phyloP scores from a whole-genome alignment of 2,888 invertebrate species.

The Elmis aenea region DNA sequence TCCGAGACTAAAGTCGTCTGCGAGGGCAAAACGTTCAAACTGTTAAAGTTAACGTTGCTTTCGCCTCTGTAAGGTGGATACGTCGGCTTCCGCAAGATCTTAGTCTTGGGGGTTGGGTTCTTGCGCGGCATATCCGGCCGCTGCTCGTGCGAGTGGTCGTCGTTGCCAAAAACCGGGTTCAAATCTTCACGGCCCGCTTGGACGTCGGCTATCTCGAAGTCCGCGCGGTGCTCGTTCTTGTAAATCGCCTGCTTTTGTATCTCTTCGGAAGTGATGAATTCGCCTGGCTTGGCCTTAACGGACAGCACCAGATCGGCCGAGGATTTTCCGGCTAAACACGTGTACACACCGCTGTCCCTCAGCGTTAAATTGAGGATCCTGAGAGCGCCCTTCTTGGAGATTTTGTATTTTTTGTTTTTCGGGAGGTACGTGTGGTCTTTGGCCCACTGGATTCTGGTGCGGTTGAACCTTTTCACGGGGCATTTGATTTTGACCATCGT shows the following conservation, averaged over 20 bases:
- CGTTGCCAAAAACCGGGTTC: slow-evolving; percentile 45
- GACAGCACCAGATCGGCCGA: slow-evolving; percentile 75
- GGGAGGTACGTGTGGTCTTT: slow-evolving; percentile 76
- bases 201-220: slow-evolving; percentile 34
- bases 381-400: slow-evolving; percentile 86
- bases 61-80: slow-evolving; percentile 30
- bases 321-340: slow-evolving; percentile 79
- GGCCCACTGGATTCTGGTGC: slow-evolving; percentile 83
- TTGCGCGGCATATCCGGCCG: slow-evolving; percentile 48
- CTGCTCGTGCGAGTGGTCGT: slow-evolving; percentile 64
- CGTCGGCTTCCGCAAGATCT: slow-evolving; percentile 39
- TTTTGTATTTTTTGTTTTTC: slow-evolving; percentile 78
- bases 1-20: slow-evolving; percentile 33
- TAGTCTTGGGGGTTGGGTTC: slow-evolving; percentile 32
- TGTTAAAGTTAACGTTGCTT: slow-evolving; percentile 32
- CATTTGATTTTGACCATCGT: slow-evolving; percentile 92
- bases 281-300: slow-evolving; percentile 73
- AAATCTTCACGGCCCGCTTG: slow-evolving; percentile 43
- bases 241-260: slow-evolving; percentile 46
- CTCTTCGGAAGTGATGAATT: slow-evolving; percentile 77
- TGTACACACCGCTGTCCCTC: slow-evolving; percentile 79
- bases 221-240: slow-evolving; percentile 36
- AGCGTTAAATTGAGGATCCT: slow-evolving; percentile 77
- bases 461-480: slow-evolving; percentile 78
- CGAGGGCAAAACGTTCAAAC: slow-evolving; percentile 33